Base-by-base conservation (phyloP, 2,113 vertebrate species). In the Rutilus rutilus region DNA sequence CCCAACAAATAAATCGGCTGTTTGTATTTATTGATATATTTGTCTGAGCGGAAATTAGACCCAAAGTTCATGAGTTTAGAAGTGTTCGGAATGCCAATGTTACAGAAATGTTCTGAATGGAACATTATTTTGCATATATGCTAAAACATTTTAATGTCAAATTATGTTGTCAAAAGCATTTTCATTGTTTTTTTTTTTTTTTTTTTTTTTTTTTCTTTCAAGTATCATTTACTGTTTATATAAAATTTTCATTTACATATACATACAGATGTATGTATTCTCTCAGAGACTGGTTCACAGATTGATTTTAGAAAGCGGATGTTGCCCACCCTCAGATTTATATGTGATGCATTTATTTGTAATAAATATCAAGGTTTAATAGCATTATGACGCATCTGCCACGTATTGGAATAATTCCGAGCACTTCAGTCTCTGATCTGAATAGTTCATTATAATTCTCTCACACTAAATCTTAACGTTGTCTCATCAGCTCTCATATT, bases 11-110 rank as follows among this genome's bases (percentile, higher is more conserved):
- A 7, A 45, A 64, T 47, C 12, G n/a, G 39, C n/a, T 47, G 23
- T 75, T 74, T 74, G 30, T 45, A 64, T 82, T 52, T 69, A 69
- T 52, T 30, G n/a, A 67, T 23, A 65, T 21, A 67, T 60, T 15
- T 50, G 27, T 36, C 64, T 69, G 11, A n/a, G 17, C 8, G 8
- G 25, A 52, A 47, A 7, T 10, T 10, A 57, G 9, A 71, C 36
- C 10, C 19, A 39, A 12, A 23, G 33, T 23, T 71, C 39, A 33
- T 57, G 25, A 52, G n/a, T 33, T 47, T 36, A 47, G 62, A 30
- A 12, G 23, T 39, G 4, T 19, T 27, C 0, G 25, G 27, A 50
- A 25, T 2, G 30, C 27, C 25, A 33, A 1, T 69, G 79, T 52
- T 47, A 67, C 47, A 33, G 25, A 36, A 52, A 52, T 14, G 54